Evolutionary conservation across 2,888 invertebrate genomes (phyloP).

Genomic region (Megastigmus dorsalis): DNA sequence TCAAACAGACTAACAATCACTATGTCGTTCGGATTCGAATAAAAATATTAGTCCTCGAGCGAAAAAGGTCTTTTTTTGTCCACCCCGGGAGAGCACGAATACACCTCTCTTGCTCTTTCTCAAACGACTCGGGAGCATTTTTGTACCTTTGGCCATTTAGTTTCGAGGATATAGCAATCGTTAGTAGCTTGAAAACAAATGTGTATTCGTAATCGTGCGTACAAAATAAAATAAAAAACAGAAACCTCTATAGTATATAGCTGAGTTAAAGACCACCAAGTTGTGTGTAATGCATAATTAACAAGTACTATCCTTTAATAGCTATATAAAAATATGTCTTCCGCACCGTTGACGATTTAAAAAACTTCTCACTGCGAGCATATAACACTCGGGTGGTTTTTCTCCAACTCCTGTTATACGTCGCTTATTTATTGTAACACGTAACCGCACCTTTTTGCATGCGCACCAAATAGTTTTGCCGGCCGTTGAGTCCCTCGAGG

Average conservation of each 20-base stretch:
- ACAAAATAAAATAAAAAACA: neutral
- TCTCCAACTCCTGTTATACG: constrained; percentile 16
- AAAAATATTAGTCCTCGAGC: no score
- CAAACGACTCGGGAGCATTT: neutral
- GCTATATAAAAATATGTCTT: constrained; percentile 48
- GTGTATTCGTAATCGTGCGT: constrained; percentile 8
- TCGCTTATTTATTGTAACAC: constrained; percentile 9
- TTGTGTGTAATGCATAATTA: constrained; percentile 29
- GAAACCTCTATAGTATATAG: constrained; percentile 13
- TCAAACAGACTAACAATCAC: no score
- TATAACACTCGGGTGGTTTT: constrained; percentile 6
- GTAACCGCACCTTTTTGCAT: constrained; percentile 23
- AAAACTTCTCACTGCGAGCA: constrained; percentile 26
- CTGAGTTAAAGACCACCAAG: constrained; percentile 10
- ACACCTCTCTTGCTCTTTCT: neutral
- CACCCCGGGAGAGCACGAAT: no score
- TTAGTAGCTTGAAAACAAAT: constrained; percentile 30
- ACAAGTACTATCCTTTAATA: constrained; percentile 26
- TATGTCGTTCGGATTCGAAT: neutral
- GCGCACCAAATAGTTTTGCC: constrained; percentile 14
- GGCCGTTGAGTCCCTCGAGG: constrained; percentile 11
- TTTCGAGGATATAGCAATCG: constrained; percentile 13
- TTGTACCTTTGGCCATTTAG: constrained; percentile 18
- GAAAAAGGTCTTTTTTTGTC: no score
- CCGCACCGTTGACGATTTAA: constrained; percentile 39